These are phyloP conservation scores for Pectinophora gossypiella DNA, from an alignment of 1,140 invertebrate genomes.

Conservation along the genomic window DNA sequence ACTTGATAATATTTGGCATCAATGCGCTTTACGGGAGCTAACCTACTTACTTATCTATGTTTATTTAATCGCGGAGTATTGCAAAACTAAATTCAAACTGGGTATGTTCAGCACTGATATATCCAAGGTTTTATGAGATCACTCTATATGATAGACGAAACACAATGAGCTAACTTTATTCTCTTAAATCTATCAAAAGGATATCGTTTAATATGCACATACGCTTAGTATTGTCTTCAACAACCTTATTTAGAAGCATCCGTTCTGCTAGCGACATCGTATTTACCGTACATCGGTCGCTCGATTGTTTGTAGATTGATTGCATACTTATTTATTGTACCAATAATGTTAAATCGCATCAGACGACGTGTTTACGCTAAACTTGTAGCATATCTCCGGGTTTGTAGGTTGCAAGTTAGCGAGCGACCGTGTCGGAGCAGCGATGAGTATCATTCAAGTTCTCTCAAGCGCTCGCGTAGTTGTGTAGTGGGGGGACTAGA, in stretches of 20 bases:
- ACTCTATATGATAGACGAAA: not conserved
- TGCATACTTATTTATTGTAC: slow-evolving; percentile 10
- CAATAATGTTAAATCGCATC: not conserved
- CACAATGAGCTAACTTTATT: not conserved
- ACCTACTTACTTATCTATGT: slow-evolving; percentile 70
- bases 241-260: not conserved
- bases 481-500: slow-evolving; percentile 40
- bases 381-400: not conserved
- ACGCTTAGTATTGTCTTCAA: slow-evolving; percentile 3
- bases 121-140: not conserved
- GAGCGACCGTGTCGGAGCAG: slow-evolving; percentile 26
- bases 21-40: slow-evolving; percentile 59
- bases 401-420: not conserved
- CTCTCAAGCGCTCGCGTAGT: slow-evolving; percentile 23
- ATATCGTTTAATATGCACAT: not conserved
- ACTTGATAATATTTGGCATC: slow-evolving; percentile 66
- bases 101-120: too few species aligned
- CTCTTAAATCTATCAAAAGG: slow-evolving; percentile 1
- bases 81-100: too few species aligned
- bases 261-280: slow-evolving; percentile 7
- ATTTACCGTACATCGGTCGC: slow-evolving; percentile 20
- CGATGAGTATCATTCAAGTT: slow-evolving; percentile 44
- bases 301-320: slow-evolving; percentile 33
- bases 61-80: slow-evolving; percentile 56
- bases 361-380: not conserved